Evolutionary conservation across 2,113 vertebrate species (phyloP).

Genomic region (Sterrhoptilus dennistouni): DNA sequence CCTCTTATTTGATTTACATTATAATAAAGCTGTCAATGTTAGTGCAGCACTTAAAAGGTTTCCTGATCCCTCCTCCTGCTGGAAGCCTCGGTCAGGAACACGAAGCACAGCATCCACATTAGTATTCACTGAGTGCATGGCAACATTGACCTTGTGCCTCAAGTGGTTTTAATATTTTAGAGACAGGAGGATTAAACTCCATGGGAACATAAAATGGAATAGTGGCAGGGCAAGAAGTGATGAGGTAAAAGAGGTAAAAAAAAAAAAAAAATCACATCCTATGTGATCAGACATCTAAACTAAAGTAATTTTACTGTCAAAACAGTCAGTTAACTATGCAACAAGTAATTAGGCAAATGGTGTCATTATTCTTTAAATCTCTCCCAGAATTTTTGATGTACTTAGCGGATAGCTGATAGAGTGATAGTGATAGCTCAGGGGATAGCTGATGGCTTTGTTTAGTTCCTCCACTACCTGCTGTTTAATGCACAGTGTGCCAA

Average conservation of each 20-base stretch:
- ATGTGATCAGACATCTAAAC: neutral
- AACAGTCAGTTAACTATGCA: neutral
- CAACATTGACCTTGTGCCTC: neutral
- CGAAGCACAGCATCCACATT: neutral
- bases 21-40: neutral
- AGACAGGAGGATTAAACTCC: slow-evolving; percentile 13
- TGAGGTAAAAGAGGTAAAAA: neutral
- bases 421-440: neutral
- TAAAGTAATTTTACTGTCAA: neutral
- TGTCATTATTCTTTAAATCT: neutral
- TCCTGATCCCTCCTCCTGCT: neutral
- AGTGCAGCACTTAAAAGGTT: neutral
- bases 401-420: neutral
- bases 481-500: neutral
- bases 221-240: neutral
- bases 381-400: neutral
- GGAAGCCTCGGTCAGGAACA: neutral
- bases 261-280: neutral
- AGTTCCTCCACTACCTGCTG: neutral
- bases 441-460: neutral
- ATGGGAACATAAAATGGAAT: neutral
- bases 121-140: neutral
- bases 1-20: neutral
- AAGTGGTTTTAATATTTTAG: neutral
- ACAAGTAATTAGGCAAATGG: neutral